Base-by-base conservation (phyloP, 2,888 invertebrate species). In the Epinotia brunnichana region DNA sequence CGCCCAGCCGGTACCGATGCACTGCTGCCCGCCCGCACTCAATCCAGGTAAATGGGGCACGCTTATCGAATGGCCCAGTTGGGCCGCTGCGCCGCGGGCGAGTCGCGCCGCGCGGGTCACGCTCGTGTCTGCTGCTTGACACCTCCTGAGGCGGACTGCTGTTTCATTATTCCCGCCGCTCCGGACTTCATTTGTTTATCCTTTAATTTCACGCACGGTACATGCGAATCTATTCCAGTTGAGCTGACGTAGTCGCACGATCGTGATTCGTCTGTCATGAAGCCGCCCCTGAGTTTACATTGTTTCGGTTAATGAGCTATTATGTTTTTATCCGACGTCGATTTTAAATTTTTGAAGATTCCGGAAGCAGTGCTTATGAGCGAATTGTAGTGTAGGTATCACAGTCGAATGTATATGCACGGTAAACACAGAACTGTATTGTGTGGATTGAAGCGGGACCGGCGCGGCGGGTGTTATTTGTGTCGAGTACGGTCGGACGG, bases 121-220 rank as follows among this genome's bases (percentile, higher is more conserved):
- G 88, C 81, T 81, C 83, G 91, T 90, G 91, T 89, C 91, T 90
- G 89, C 86, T 84, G 87, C 87, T 88, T 88, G 89, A 90, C 92
- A 90, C 90, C 91, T 89, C 85, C 85, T 90, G 88, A 83, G 83
- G 88, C 89, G 86, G 86, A 92, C 92, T 92, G 91, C 85, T 90
- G 86, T 85, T 87, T 86, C 90, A 91, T 90, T 90, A 90, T 89
- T 85, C 87, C 87, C 86, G 87, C 81, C 87, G 89, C 85, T 83
- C 84, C 89, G 80, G 84, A 87, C 85, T 88, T 90, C 91, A 90
- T 91, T 91, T 93, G 92, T 93, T 93, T 93, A 92, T 93, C 92
- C 92, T 91, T 92, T 91, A 91, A 92, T 92, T 90, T 90, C 89
- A 84, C 89, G 87, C 86, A 81, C 86, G 85, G 84, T 83, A 82